These are phyloP conservation scores for Netelia virgata DNA, from an alignment of 2,888 invertebrate species.

Conservation along the genomic window DNA sequence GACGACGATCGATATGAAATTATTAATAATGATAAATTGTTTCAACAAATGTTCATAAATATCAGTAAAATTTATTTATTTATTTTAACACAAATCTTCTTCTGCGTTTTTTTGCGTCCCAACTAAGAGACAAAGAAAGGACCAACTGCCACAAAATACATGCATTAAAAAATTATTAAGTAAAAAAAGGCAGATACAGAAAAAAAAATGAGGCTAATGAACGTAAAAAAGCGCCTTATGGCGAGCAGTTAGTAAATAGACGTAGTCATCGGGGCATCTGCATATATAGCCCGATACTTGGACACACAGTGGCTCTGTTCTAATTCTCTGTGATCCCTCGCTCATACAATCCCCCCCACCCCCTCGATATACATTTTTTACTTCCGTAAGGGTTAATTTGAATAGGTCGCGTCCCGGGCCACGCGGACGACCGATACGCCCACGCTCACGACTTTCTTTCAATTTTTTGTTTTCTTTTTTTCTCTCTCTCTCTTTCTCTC, in stretches of 20 bases:
- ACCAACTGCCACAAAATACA: neutral
- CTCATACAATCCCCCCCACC: constrained; percentile 53
- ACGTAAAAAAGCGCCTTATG: constrained; percentile 71
- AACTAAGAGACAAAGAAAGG: neutral
- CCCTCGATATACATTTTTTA: constrained; percentile 65
- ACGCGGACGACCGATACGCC: constrained; percentile 77
- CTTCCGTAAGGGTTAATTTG: constrained; percentile 84
- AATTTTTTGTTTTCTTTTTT: constrained; percentile 32
- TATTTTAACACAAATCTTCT: neutral
- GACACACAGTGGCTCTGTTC: constrained; percentile 77
- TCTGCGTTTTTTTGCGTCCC: neutral
- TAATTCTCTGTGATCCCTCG: constrained; percentile 81
- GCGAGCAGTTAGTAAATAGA: constrained; percentile 77
- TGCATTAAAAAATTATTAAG: constrained; percentile 35
- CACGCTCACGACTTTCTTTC: constrained; percentile 71
- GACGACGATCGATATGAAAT: neutral
- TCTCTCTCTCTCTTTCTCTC: neutral
- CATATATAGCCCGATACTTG: constrained; percentile 74
- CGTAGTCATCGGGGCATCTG: constrained; percentile 82
- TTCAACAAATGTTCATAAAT: neutral
- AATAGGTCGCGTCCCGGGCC: constrained; percentile 77
- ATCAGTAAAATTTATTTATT: neutral
- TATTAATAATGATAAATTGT: neutral
- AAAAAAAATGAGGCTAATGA: constrained; percentile 62
- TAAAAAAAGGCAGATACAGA: constrained; percentile 19